phyloP scores from a whole-genome alignment of 2,113 vertebrate genomes.

The Hoplias malabaricus region DNA sequence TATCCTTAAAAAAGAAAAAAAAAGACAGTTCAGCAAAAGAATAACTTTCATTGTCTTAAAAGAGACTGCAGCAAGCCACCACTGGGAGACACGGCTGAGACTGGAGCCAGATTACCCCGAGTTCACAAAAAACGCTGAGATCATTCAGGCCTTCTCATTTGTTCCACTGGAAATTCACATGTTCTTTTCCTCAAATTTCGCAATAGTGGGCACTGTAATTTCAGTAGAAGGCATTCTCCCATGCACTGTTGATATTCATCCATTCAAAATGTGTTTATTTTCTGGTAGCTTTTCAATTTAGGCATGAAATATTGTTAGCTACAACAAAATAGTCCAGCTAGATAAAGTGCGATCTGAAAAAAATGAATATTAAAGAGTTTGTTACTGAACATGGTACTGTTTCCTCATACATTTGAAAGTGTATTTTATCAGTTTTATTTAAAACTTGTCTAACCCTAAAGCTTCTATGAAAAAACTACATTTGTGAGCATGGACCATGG shows the following conservation, averaged over 20 bases:
- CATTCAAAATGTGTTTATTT: too few species aligned
- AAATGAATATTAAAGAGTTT: too few species aligned
- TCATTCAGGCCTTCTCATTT: slow-evolving; percentile 35
- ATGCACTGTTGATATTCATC: slow-evolving; percentile 11
- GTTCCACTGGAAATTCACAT: slow-evolving; percentile 26
- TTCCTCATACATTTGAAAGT: too few species aligned
- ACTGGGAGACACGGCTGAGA: not conserved
- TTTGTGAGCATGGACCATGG: not conserved
- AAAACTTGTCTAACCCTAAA: too few species aligned
- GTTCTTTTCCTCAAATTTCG: slow-evolving; percentile 15
- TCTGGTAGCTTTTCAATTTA: too few species aligned
- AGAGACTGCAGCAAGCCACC: not conserved
- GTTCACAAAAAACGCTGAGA: slow-evolving; percentile 21
- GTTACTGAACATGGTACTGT: too few species aligned
- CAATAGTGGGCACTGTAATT: slow-evolving; percentile 9
- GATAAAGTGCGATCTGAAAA: too few species aligned
- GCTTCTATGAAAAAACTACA: too few species aligned
- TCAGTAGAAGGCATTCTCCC: not conserved
- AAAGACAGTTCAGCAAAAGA: not conserved
- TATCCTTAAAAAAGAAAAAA: not conserved
- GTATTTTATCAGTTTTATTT: too few species aligned
- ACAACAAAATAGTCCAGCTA: too few species aligned
- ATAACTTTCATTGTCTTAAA: not conserved
- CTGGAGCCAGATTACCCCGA: not conserved
- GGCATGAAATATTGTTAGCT: too few species aligned